Evolutionary conservation across 2,888 invertebrate species (phyloP).

Genomic region (Pandemis corylana): DNA sequence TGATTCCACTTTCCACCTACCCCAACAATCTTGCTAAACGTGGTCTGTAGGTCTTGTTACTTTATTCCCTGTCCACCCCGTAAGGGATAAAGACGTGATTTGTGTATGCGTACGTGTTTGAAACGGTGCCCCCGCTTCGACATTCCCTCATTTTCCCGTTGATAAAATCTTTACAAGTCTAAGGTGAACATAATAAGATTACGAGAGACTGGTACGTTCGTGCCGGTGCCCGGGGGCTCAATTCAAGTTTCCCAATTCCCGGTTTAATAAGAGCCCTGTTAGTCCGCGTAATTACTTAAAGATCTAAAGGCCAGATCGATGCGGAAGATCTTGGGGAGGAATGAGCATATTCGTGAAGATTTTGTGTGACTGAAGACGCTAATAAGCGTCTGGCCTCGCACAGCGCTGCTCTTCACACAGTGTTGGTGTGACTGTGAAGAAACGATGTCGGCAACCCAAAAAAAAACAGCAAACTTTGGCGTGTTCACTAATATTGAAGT

Average conservation of each 20-base stretch:
- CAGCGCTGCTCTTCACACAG: too few species aligned
- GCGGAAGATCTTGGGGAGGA: not conserved
- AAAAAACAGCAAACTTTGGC: too few species aligned
- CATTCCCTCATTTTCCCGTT: not conserved
- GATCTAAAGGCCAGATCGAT: conserved; percentile 17
- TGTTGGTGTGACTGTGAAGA: too few species aligned
- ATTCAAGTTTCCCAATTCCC: conserved; percentile 33
- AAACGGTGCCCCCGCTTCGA: not conserved
- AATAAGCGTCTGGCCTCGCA: too few species aligned
- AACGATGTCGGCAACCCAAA: too few species aligned
- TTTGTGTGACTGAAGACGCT: too few species aligned
- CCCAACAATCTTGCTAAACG: too few species aligned
- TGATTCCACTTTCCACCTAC: too few species aligned
- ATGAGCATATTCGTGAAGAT: not conserved
- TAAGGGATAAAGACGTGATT: too few species aligned
- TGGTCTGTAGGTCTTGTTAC: too few species aligned
- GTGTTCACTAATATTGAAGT: too few species aligned
- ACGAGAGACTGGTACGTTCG: conserved; percentile 24
- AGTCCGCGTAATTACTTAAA: conserved; percentile 23
- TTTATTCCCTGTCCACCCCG: too few species aligned
- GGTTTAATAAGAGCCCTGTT: conserved; percentile 31
- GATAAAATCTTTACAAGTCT: conserved; percentile 23
- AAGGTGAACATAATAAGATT: conserved; percentile 30
- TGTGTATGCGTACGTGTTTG: not conserved
- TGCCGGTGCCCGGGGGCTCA: conserved; percentile 19